Conservation (phyloP, 1,140 invertebrate species). For the Penaeus japonicus region DNA sequence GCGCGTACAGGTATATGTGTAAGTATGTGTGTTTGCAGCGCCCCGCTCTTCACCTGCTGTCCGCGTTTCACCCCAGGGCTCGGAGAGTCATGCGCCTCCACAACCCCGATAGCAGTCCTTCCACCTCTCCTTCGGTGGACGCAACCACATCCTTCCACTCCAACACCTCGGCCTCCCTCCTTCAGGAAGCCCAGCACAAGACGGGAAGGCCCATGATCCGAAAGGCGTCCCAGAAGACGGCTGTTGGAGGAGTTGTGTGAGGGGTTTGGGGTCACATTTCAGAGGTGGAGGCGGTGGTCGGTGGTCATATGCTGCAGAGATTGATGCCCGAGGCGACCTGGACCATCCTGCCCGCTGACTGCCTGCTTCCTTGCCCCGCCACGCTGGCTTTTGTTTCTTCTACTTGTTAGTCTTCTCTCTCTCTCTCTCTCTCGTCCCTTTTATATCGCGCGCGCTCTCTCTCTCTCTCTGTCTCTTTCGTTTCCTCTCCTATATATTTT, state of each 20-base stretch:
- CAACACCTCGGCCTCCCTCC: neutral
- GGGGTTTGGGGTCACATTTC: constrained; percentile 34
- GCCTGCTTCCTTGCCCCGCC: too few relatives aligned
- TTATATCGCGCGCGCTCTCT: too few relatives aligned
- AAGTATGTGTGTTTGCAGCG: constrained; percentile 17
- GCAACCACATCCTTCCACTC: neutral
- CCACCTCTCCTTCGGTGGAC: neutral
- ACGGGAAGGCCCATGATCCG: neutral
- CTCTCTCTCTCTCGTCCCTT: too few relatives aligned
- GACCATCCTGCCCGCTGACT: neutral
- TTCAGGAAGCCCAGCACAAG: neutral
- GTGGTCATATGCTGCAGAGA: constrained; percentile 52
- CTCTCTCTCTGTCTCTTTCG: too few relatives aligned
- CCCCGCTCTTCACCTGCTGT: constrained; percentile 50
- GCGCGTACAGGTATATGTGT: neutral
- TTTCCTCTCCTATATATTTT: too few relatives aligned
- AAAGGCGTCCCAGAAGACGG: neutral
- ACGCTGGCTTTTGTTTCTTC: too few relatives aligned
- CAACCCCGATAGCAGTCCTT: constrained; percentile 20
- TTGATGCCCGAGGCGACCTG: constrained; percentile 21
- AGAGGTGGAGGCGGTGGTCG: constrained; percentile 39
- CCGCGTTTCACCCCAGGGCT: constrained; percentile 6
- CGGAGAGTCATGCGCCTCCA: constrained; percentile 32
- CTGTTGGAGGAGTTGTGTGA: neutral
- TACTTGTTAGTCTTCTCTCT: too few relatives aligned